Evolutionary conservation across 2,113 vertebrate species (phyloP), one percentile per base, ranked within the genome.

Genomic region (Macroglossus sobrinus): DNA sequence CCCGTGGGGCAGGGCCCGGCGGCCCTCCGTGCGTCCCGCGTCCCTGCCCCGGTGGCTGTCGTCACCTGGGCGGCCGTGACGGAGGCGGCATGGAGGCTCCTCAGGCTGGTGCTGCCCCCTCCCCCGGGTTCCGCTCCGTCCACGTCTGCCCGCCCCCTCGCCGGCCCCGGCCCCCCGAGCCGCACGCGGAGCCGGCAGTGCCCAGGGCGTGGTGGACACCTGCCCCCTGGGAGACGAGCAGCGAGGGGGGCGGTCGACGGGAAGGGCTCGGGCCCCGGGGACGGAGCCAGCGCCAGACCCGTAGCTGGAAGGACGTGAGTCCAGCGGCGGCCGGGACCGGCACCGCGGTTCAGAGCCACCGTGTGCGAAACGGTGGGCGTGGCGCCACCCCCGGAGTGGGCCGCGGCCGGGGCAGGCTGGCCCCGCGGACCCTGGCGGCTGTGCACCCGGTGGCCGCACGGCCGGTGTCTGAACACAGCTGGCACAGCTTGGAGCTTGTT

Each of bases 1-100:
- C 43, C 21, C 0, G 0, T 21, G 5, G 0, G 0, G 0, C 59
- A 0, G 40, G 35, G 50, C 2, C 76, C 15, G 33, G 76, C 4
- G 4, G 7, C 22, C 38, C 1, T 7, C 22, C 38, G 0, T 19
- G 9, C 4, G 7, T 38, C 75, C 64, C 3, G 0, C 2, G 1
- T 13, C 0, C n/a, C 75, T n/a, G 21, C 4, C 4, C 47, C 4
- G 69, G 19, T 1, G 1, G 28, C 15, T 16, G n/a, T n/a, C n/a
- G 28, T 55, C 0, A 0, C 15, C 14, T 21, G 35, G 30, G 47
- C 45, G 24, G 18, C 53, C 3, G 2, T 0, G 7, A 2, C 3
- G 9, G 38, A 53, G 21, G 26, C 40, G 5, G 69, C 30, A 2
- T 3, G 3, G 11, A 28, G 21, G 6, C 68, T 28, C 45, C n/a